Evolutionary conservation across 2,888 invertebrate species (phyloP), one percentile per base, ranked within the genome.

Genomic region (Drosophila neutralis): DNA sequence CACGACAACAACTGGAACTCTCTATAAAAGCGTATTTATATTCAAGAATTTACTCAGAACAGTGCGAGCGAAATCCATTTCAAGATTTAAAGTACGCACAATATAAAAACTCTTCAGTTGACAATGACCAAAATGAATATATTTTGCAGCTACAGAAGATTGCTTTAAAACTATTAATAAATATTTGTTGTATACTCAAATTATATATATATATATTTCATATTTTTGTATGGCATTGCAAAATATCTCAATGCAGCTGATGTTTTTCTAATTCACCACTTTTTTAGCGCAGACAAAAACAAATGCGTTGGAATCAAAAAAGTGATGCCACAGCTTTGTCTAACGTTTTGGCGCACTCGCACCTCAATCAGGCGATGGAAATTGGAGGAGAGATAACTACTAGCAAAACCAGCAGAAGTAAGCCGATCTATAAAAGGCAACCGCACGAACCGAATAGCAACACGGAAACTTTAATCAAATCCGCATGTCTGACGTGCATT

Each of bases 401-500:
- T 38, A 15, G 8, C 11, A 10, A 18, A 11, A 27, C 18, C 2
- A 13, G 15, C 35, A 24, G 15, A 24, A 24, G 45, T 48, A 49
- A 42, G 31, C 51, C 51, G 29, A 51, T 24, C 31, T 13, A 49
- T 45, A 24, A n/a, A 13, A 45, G 40, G 40, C 33, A 33, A 48
- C 33, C 38, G 33, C 48, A 61, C 45, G 40, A 73, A 56, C 60
- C 53, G 59, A 59, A 75, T 48, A 61, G 56, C 66, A 73, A 70
- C 72, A 69, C 66, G 66, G 71, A 78, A 65, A 68, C 62, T 65
- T 63, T 60, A 78, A 61, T 64, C 73, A 78, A 84, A 87, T 87
- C 69, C 83, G 62, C 80, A 83, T 76, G 83, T 84, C 85, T 42
- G 62, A 65, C 61, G 67, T 77, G 64, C 69, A 67, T 70, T 71